These are phyloP conservation scores for Drosophila teissieri DNA, from an alignment of 1,140 invertebrate species.

Conservation along the genomic window DNA sequence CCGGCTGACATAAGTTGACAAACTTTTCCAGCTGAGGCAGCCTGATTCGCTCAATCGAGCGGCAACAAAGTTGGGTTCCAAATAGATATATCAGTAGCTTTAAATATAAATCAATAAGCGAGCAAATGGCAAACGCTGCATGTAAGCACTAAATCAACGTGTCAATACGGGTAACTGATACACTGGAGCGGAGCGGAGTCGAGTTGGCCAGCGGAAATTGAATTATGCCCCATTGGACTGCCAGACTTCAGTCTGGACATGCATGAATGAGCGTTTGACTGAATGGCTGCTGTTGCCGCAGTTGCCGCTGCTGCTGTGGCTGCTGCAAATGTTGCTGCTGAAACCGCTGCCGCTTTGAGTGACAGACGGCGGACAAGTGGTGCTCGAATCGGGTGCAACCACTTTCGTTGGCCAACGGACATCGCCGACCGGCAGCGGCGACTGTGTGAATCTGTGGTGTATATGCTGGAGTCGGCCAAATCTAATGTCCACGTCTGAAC, in stretches of 20 bases:
- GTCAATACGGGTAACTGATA: conserved; percentile 79
- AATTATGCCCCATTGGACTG: conserved; percentile 69
- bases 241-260: conserved; percentile 43
- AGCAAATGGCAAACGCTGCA: conserved; percentile 70
- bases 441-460: conserved; percentile 68
- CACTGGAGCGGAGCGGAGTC: conserved; percentile 48
- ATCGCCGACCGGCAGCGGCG: conserved; percentile 28
- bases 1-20: conserved; percentile 70
- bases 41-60: conserved; percentile 64
- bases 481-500: conserved; percentile 73
- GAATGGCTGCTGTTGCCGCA: conserved; percentile 45
- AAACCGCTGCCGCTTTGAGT: conserved; percentile 40
- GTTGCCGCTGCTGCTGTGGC: background rate
- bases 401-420: conserved; percentile 73
- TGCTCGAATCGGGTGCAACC: conserved; percentile 73
- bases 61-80: conserved; percentile 35
- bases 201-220: conserved; percentile 68
- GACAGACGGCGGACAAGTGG: conserved; percentile 75
- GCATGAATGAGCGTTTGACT: conserved; percentile 74
- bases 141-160: conserved; percentile 81
- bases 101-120: conserved; percentile 81
- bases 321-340: conserved; percentile 4
- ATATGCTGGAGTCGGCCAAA: conserved; percentile 44
- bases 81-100: conserved; percentile 69
- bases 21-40: conserved; percentile 57